A percentile compares a stretch with the other conserved stretches of the same genome.
Conservation (phyloP, 2,797 vertebrate species). For the Ibycter americanus region DNA sequence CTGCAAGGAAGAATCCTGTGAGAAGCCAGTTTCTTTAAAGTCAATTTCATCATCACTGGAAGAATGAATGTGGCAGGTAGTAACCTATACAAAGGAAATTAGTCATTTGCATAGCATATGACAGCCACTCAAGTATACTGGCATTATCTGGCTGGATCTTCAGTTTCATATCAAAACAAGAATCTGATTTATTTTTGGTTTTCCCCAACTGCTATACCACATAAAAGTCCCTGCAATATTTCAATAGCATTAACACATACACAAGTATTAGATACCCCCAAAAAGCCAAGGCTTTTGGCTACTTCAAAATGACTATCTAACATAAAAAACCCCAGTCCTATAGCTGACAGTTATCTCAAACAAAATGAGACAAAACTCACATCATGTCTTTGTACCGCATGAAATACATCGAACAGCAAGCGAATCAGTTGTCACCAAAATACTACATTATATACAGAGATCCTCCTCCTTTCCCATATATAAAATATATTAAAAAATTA, state of each 20-base stretch:
- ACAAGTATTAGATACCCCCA: neutral
- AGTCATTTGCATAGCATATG: neutral
- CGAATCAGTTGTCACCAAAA: neutral
- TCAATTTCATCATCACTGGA: conserved; percentile 98
- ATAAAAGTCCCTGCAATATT: neutral
- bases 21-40: conserved; percentile 97
- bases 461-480: neutral
- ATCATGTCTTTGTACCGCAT: neutral
- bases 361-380: neutral
- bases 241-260: neutral
- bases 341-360: neutral
- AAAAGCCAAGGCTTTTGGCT: neutral
- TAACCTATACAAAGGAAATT: conserved; percentile 77
- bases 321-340: neutral
- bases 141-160: neutral
- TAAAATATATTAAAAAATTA: neutral
- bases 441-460: neutral
- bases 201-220: neutral
- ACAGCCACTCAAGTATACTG: neutral
- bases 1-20: conserved; percentile 97
- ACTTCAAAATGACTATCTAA: neutral
- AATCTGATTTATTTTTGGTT: neutral
- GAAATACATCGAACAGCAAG: neutral
- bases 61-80: conserved; percentile 97
- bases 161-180: neutral